Evolutionary conservation across 1,140 invertebrate species (phyloP).

Genomic region (Luehdorfia chinensis): DNA sequence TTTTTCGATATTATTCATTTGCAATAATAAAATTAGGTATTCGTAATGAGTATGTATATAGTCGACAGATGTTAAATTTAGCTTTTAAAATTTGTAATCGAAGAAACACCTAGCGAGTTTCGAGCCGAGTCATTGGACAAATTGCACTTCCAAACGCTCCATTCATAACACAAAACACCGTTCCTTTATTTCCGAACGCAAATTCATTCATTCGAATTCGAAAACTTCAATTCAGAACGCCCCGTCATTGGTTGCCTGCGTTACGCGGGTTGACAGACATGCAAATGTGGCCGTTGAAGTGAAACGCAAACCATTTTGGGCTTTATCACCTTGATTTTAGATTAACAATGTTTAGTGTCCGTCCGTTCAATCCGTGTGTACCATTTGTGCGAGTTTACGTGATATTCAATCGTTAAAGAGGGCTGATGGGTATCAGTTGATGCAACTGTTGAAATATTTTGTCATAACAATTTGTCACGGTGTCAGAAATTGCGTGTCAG

Average conservation of each 20-base stretch:
- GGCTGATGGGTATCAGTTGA: conserved; percentile 48
- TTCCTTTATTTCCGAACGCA: conserved; percentile 40
- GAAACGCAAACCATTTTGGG: conserved; percentile 14
- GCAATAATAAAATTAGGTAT: too few relatives aligned
- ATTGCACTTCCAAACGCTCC: conserved; percentile 29
- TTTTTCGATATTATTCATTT: too few relatives aligned
- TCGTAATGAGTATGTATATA: too few relatives aligned
- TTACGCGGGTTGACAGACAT: conserved; percentile 28
- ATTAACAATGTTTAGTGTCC: not conserved
- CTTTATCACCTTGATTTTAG: conserved; percentile 14
- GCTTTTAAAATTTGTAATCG: conserved; percentile 23
- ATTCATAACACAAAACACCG: conserved; percentile 32
- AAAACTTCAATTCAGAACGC: conserved; percentile 57
- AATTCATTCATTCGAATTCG: conserved; percentile 58
- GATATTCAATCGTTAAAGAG: conserved; percentile 39
- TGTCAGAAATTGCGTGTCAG: conserved; percentile 63
- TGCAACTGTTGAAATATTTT: conserved; percentile 75
- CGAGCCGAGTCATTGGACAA: conserved; percentile 39
- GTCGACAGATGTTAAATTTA: conserved; percentile 45
- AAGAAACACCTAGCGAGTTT: conserved; percentile 25
- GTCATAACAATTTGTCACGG: conserved; percentile 74
- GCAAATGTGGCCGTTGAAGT: conserved; percentile 18
- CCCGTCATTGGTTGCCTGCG: conserved; percentile 51
- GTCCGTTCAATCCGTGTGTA: not conserved
- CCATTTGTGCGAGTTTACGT: conserved; percentile 32